Evolutionary conservation across 2,888 invertebrate species (phyloP).

Genomic region (Drosophila nr. perissopoda): DNA sequence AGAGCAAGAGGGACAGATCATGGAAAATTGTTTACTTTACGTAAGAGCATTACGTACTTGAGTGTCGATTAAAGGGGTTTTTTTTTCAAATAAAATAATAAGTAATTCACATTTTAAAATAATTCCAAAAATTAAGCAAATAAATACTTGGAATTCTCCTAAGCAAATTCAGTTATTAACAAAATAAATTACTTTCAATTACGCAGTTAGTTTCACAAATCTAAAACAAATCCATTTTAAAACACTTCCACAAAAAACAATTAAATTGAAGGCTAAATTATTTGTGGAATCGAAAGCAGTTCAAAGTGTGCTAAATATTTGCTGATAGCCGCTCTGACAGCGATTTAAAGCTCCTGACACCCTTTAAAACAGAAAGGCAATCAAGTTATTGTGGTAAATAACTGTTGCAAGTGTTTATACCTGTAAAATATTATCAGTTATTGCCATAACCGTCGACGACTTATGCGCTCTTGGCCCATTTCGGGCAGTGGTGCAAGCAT

Average conservation of each 20-base stretch:
- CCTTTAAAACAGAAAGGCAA: conserved; percentile 17
- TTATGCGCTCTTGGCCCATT: conserved; percentile 29
- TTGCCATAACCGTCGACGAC: conserved; percentile 10
- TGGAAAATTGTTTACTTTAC: not conserved
- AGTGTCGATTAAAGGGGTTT: not conserved
- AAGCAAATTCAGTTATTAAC: not conserved
- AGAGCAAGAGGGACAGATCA: not conserved
- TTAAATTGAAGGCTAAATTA: not conserved
- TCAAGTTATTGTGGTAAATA: conserved; percentile 11
- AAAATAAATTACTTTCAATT: not conserved
- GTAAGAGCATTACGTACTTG: not conserved
- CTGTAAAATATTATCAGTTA: conserved; percentile 28
- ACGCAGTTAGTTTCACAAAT: not conserved
- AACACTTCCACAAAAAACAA: too few species aligned
- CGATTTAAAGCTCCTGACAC: not conserved
- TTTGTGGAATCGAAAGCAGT: not conserved
- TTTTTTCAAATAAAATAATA: too few species aligned
- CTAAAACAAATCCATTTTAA: not conserved
- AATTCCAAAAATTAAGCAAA: not conserved
- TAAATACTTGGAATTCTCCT: not conserved
- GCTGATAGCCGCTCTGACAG: not conserved
- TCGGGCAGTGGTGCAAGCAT: conserved; percentile 33
- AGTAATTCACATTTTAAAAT: not conserved
- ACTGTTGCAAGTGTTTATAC: conserved; percentile 5
- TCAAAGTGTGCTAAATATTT: not conserved